phyloP scores from a whole-genome alignment of 2,797 vertebrate genomes.

The Acanthis flammea region DNA sequence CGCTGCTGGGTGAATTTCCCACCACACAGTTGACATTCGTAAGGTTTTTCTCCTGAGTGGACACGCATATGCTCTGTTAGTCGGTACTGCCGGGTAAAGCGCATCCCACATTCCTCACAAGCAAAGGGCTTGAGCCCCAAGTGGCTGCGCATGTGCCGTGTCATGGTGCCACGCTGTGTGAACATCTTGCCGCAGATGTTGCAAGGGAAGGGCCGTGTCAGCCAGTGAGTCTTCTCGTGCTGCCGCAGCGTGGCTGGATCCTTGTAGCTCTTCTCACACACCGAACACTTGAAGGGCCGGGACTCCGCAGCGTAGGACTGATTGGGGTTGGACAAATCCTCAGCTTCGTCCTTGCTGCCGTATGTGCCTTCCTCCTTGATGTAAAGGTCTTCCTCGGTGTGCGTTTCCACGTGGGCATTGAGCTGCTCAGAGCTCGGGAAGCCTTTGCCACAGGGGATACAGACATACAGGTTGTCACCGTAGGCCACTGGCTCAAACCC shows the following conservation, averaged over 20 bases:
- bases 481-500: constrained; percentile 91
- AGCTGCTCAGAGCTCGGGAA: constrained; percentile 98
- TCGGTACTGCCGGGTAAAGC: constrained; percentile 98
- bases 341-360: constrained; percentile 82
- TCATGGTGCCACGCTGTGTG: constrained; percentile 99
- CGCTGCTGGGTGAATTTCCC: constrained; percentile 99
- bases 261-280: constrained; percentile 98
- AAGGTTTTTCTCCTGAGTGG: constrained; percentile 99
- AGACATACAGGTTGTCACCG: constrained; percentile 98
- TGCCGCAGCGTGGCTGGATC: constrained; percentile 95
- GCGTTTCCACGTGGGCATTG: constrained; percentile 93
- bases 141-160: constrained; percentile 99
- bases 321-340: constrained; percentile 88
- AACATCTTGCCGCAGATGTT: constrained; percentile 99
- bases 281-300: constrained; percentile 92
- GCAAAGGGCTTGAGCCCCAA: constrained; percentile 97
- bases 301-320: constrained; percentile 79
- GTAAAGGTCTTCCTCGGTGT: constrained; percentile 94
- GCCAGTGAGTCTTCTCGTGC: constrained; percentile 98
- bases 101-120: constrained; percentile 98
- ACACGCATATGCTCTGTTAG: constrained; percentile 99
- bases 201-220: constrained; percentile 96
- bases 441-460: constrained; percentile 97
- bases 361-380: constrained; percentile 87
- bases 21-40: constrained; percentile 98